These are phyloP conservation scores for Propithecus deckenii DNA, from an alignment of 2,797 vertebrate genomes.

Conservation along the genomic window DNA sequence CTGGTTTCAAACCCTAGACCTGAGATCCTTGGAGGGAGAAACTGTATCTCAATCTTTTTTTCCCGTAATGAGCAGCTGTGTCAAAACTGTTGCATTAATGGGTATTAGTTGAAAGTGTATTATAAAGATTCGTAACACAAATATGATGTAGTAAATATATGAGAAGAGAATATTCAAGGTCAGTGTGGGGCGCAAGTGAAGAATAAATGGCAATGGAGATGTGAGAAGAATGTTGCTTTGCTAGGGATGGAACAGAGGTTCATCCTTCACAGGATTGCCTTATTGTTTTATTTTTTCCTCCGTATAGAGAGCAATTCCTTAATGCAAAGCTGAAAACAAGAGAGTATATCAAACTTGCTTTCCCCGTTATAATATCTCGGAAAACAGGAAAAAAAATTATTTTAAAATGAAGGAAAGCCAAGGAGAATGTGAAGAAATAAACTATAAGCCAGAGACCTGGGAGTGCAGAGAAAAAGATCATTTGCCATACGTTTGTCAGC, in stretches of 20 bases:
- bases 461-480: not conserved
- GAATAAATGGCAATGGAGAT: not conserved
- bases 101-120: not conserved
- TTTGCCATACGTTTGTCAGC: not conserved
- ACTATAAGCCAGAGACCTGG: not conserved
- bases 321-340: not conserved
- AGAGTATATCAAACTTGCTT: not conserved
- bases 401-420: conserved; percentile 31
- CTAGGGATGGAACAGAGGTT: not conserved
- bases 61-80: not conserved
- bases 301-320: not conserved
- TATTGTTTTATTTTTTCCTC: not conserved
- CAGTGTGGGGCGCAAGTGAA: not conserved
- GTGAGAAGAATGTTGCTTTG: not conserved
- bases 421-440: conserved; percentile 1
- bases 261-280: not conserved
- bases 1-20: not conserved
- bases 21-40: not conserved
- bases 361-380: not conserved
- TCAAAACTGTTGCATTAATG: not conserved
- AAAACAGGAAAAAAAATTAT: not conserved
- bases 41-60: not conserved
- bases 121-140: not conserved
- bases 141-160: not conserved
- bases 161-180: not conserved